Base-by-base conservation (phyloP, 35 echinoderm and acorn worm species). In the Apostichopus californicus region DNA sequence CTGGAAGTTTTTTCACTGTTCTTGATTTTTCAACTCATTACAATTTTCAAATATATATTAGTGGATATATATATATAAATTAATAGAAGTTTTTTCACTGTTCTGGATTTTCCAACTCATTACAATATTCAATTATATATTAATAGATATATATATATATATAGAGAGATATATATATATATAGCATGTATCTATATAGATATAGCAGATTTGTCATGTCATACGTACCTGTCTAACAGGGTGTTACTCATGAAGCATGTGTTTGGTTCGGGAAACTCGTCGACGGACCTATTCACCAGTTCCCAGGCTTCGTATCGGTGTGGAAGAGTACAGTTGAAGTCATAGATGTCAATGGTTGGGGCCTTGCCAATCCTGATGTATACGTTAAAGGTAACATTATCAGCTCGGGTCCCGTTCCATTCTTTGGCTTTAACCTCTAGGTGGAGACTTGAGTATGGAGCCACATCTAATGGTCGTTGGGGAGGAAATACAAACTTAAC, bases 261-360 rank as follows among this genome's bases (percentile, higher is more conserved):
- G 86, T 96, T 63, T 10, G 82, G 90, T 55, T 96, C 95, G 9
- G 95, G 95, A 21, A 95, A 82, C 15, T 78, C 82, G 57, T 95
- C 90, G 54, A 78, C n/a, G 0, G 94, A 92, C 5, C 83, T 53
- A 61, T 95, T 95, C 5, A 92, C 90, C 12, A 54, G 68, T 75
- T 96, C 93, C 63, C 90, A 90, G 6, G 68, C 56, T 59, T 71
- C 34, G 55, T 85, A 92, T 58, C 58, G n/a, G 56, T 94, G 59
- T 23, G 95, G 95, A 8, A 96, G 79, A 10, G 93, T 96, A 61
- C 95, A 96, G 91, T 96, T 96, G 78, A 96, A 96, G 56, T 96
- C 95, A 59, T 92, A 92, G 23, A 94, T 87, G 14, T 94, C 93
- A 11, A 96, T 81, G 26, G 93, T 94, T 1, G 95, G 95, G 4